Evolutionary conservation across 2,113 vertebrate genomes (phyloP), one percentile per base, ranked within the genome.

Genomic region (Salvelinus sp.): DNA sequence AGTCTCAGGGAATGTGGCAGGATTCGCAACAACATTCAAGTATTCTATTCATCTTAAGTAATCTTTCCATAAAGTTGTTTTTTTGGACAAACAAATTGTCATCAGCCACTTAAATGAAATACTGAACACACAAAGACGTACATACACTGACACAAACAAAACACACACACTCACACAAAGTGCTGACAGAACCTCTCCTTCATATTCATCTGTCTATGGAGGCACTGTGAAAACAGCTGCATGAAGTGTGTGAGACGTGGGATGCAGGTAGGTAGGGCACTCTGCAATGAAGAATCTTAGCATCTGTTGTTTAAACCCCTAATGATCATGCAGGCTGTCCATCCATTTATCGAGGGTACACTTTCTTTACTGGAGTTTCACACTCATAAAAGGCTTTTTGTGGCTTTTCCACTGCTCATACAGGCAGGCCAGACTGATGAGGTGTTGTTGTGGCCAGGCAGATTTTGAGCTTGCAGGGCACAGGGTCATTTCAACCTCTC

Each of bases 311-410:
- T 72, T 58, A 70, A 77, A 74, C 75, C 82, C 69, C 78, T 70
- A 81, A 82, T 86, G 79, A 78, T 81, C 72, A 57, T 81, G 79
- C 64, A 87, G 77, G 82, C 64, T 44, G 62, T 77, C 75, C 69
- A 73, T 76, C 79, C 85, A 85, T 88, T 90, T 85, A 83, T 85
- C 78, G 71, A 60, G 58, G 79, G 58, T 88, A 86, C 90, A 93
- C 88, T 89, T 92, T 86, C 87, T 91, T 89, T 85, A 83, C 75
- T 70, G 69, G 82, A 85, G 79, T 83, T 88, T 88, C 81, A 78
- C 79, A 85, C 88, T 80, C 84, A 81, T 92, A 85, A 92, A 92
- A 88, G 4, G 0, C 28, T 77, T 86, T 87, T 82, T 81, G 84
- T 73, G 70, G 78, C 79, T 20, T 62, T 62, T 23, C 58, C n/a